Conservation (phyloP, 2,797 vertebrate genomes). For the Carcharodon carcharias region DNA sequence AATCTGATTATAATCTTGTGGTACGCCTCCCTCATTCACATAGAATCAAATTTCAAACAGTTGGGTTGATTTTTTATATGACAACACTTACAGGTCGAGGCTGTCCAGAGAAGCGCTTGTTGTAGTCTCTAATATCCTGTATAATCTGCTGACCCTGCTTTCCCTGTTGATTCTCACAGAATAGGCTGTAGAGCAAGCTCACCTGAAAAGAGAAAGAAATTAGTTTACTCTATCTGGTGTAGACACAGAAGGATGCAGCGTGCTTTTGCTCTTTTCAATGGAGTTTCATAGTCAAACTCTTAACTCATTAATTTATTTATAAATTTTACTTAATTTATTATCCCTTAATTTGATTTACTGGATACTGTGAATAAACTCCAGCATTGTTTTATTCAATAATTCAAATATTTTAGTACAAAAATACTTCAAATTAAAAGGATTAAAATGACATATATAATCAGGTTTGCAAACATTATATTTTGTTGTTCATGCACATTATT, state of each 20-base stretch:
- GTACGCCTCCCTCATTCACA: not conserved
- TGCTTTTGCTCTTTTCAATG: not conserved
- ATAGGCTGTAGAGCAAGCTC: conserved; percentile 58
- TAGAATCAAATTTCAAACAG: not conserved
- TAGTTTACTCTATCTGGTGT: too few relatives aligned
- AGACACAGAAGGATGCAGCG: not conserved
- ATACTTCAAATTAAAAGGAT: not conserved
- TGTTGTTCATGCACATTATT: not conserved
- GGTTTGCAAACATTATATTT: not conserved
- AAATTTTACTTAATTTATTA: not conserved
- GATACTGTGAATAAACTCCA: not conserved
- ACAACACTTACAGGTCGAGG: conserved; percentile 58
- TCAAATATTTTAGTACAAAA: not conserved
- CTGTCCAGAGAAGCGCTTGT: conserved; percentile 73
- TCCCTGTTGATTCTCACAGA: conserved; percentile 61
- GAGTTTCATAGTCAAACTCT: not conserved
- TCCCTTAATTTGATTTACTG: not conserved
- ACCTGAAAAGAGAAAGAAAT: conserved; percentile 54
- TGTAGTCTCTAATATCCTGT: conserved; percentile 67
- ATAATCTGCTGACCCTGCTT: conserved; percentile 54
- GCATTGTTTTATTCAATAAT: not conserved
- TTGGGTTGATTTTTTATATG: not conserved
- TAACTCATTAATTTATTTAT: not conserved
- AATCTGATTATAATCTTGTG: not conserved
- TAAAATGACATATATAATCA: not conserved